phyloP scores from a whole-genome alignment of 1,140 invertebrate genomes.

The Bursaphelenchus mucronatus region DNA sequence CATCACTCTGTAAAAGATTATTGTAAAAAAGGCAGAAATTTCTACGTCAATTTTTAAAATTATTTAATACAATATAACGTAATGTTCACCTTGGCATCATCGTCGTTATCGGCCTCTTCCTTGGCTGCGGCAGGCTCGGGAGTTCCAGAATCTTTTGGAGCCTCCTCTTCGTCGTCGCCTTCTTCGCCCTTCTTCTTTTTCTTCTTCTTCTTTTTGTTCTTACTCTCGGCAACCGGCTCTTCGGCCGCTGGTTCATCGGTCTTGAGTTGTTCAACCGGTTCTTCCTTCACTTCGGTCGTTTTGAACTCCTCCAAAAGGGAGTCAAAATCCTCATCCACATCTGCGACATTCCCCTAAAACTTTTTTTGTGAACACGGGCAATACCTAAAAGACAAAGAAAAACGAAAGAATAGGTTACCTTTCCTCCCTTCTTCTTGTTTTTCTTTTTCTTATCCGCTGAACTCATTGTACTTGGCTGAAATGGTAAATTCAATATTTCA shows the following conservation, averaged over 20 bases:
- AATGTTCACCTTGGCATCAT: background rate
- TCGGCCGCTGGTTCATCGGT: constrained; percentile 14
- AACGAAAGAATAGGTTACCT: too few relatives aligned
- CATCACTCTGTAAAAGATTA: too few relatives aligned
- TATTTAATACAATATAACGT: too few relatives aligned
- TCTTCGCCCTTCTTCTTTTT: constrained; percentile 80
- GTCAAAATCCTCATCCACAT: constrained; percentile 28
- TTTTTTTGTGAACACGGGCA: too few relatives aligned
- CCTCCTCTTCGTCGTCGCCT: constrained; percentile 70
- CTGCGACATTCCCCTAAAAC: background rate
- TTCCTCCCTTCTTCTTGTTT: too few relatives aligned
- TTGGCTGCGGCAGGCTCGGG: background rate
- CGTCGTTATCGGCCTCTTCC: constrained; percentile 10
- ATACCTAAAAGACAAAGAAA: too few relatives aligned
- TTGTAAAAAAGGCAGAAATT: too few relatives aligned
- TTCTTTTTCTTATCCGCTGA: too few relatives aligned
- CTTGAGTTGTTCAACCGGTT: background rate
- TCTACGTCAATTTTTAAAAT: too few relatives aligned
- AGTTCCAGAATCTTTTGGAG: constrained; percentile 13
- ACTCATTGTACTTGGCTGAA: too few relatives aligned
- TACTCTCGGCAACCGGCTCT: constrained; percentile 15
- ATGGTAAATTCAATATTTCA: too few relatives aligned
- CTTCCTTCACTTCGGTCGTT: constrained; percentile 16
- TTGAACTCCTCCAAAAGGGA: constrained; percentile 21
- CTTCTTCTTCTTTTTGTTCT: constrained; percentile 67